phyloP scores from a whole-genome alignment of 2,113 vertebrate genomes.

The Acanthochromis polyacanthus region DNA sequence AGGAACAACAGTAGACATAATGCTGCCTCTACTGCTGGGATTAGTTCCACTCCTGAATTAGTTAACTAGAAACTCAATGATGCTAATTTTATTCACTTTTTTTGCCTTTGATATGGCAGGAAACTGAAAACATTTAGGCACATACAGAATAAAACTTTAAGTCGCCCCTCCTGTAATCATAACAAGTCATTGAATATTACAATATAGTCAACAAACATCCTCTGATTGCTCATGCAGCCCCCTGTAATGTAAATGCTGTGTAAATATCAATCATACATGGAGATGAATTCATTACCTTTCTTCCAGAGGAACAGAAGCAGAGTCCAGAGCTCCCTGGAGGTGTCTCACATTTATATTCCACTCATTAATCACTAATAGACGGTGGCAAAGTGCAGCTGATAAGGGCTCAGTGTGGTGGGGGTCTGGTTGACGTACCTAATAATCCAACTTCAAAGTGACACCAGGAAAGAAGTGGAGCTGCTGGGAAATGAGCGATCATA shows the following conservation, averaged over 20 bases:
- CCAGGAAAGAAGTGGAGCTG: not conserved
- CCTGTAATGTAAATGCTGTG: not conserved
- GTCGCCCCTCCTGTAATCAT: no score
- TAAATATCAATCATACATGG: not conserved
- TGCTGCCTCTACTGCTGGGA: no score
- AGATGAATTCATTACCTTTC: constrained; percentile 70
- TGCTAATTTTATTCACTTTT: no score
- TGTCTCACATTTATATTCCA: constrained; percentile 74
- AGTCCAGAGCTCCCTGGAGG: constrained; percentile 5
- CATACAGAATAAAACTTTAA: no score
- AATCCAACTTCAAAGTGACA: no score
- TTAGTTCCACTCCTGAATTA: no score
- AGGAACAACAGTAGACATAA: no score
- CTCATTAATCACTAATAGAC: constrained; percentile 71
- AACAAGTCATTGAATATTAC: not conserved
- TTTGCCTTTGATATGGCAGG: no score
- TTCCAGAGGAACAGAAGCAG: constrained; percentile 25
- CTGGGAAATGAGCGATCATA: constrained; percentile 7
- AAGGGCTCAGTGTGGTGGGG: constrained; percentile 46
- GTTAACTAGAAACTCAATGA: no score
- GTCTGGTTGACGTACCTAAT: not conserved
- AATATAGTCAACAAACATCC: no score
- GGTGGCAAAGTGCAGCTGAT: constrained; percentile 84
- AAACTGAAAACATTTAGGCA: no score
- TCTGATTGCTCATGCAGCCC: no score